These are phyloP conservation scores for Phortica okadai DNA, from an alignment of 2,888 invertebrate species.

Conservation along the genomic window DNA sequence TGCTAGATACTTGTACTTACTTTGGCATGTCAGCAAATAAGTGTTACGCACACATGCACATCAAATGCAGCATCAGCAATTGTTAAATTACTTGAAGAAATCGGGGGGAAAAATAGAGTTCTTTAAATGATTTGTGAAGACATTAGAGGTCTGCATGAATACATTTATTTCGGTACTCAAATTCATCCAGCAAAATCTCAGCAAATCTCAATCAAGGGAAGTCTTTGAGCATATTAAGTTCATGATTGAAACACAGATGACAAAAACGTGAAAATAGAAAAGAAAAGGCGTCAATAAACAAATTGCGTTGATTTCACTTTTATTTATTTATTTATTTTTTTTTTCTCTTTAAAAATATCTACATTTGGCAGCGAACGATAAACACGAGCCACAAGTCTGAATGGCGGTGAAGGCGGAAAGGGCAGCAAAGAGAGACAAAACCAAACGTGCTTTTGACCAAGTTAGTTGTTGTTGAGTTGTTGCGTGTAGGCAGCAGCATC, in stretches of 20 bases:
- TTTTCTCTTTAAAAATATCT: neutral
- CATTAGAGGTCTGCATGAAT: neutral
- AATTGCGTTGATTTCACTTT: neutral
- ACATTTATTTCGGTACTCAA: neutral
- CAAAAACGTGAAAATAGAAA: neutral
- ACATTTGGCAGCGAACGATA: no score
- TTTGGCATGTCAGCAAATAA: conserved; percentile 7
- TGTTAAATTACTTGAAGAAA: neutral
- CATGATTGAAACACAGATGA: neutral
- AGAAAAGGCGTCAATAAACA: no score
- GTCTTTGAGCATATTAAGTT: neutral
- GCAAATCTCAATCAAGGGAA: neutral
- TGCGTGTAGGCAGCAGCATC: conserved; percentile 13
- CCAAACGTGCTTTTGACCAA: neutral
- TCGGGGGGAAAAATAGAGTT: no score
- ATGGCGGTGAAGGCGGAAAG: neutral
- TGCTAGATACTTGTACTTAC: neutral
- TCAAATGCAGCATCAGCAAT: conserved; percentile 12
- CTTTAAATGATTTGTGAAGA: no score
- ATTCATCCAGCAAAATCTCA: neutral
- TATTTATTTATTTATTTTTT: neutral
- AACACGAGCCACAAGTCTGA: neutral
- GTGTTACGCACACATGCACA: conserved; percentile 5
- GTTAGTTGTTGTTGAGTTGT: neutral
- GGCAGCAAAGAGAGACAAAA: no score